Evolutionary conservation across 2,113 vertebrate genomes (phyloP).

Genomic region (Oncorhynchus tshawytscha): DNA sequence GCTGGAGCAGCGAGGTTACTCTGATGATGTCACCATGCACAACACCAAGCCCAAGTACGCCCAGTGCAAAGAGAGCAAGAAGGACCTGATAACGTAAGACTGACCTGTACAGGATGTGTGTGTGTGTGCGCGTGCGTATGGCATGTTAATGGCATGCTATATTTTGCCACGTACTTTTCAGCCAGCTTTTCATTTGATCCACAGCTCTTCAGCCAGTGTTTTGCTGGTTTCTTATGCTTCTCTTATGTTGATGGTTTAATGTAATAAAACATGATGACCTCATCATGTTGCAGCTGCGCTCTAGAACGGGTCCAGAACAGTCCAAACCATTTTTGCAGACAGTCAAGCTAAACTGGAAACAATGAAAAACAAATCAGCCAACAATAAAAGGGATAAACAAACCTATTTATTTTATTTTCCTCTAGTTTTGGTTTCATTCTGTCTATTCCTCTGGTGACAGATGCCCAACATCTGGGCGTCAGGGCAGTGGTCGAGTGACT

Average conservation of each 20-base stretch:
- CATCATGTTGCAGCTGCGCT: slow-evolving; percentile 75
- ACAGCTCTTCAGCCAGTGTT: neutral
- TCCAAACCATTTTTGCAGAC: slow-evolving; percentile 74
- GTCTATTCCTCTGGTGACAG: slow-evolving; percentile 87
- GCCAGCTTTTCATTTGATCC: slow-evolving; percentile 55
- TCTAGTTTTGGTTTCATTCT: slow-evolving; percentile 75
- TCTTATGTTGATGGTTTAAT: slow-evolving; percentile 55
- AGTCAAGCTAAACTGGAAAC: slow-evolving; percentile 99
- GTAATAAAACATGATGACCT: slow-evolving; percentile 61
- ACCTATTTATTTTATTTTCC: slow-evolving; percentile 79
- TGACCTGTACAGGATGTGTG: slow-evolving; percentile 14
- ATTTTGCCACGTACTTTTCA: slow-evolving; percentile 64
- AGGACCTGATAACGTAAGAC: slow-evolving; percentile 99
- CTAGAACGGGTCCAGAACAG: slow-evolving; percentile 38
- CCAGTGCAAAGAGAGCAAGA: slow-evolving; percentile 98
- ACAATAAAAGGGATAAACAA: slow-evolving; percentile 59
- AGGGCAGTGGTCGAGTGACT: slow-evolving; percentile 98
- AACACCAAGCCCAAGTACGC: slow-evolving; percentile 95
- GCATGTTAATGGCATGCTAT: slow-evolving; percentile 64
- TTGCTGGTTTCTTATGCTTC: slow-evolving; percentile 3
- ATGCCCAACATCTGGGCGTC: slow-evolving; percentile 97
- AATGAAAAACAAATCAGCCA: slow-evolving; percentile 77
- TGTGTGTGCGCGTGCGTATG: slow-evolving; percentile 10
- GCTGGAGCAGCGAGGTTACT: slow-evolving; percentile 90
- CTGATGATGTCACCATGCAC: slow-evolving; percentile 91